Evolutionary conservation across 2,113 vertebrate genomes (phyloP), one percentile per base, ranked within the genome.

Genomic region (Cyanoramphus novaezelandiae): DNA sequence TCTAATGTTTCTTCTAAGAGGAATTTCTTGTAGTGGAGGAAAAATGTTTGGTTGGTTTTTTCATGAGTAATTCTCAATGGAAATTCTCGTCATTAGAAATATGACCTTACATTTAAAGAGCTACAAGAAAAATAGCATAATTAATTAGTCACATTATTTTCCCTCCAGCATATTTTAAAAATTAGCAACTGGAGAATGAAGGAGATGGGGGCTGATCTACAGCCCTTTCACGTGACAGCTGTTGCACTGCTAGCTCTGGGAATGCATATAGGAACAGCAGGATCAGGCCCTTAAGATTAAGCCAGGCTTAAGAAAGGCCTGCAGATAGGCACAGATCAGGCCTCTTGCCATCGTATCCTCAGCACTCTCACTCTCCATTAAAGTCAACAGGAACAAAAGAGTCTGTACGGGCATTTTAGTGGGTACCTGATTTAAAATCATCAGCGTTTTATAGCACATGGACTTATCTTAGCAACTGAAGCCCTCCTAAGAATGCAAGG

Each of bases 21-120:
- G 50, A 87, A 60, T 84, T 68, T 72, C 81, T 86, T 85, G 60
- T 6, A 71, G 83, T 23, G 49, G 44, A 92, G 44, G 21, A 89
- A 90, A 33, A 80, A 57, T 68, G 27, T 81, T 81, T 80, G 60
- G 77, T 57, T 70, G 62, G 24, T 17, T 77, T 95, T 90, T 86
- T 88, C 59, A 76, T 76, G 60, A 86, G 59, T 88, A 97, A 97
- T 79, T 95, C 94, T 94, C 94, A 85, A 47, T 65, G 86, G 94
- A 90, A 95, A 95, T 74, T 65, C 80, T 83, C 83, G 87, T 89
- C 90, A 80, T 91, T 82, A 92, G 72, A 82, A 83, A 89, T 44
- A 55, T 83, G 93, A 95, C 69, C 88, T 85, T 71, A 89, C 67
- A 75, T 59, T 92, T 84, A 80, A 93, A 94, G 69, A 90, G 74